Conservation (phyloP, 2,113 vertebrate genomes). For the Recurvirostra avosetta region DNA sequence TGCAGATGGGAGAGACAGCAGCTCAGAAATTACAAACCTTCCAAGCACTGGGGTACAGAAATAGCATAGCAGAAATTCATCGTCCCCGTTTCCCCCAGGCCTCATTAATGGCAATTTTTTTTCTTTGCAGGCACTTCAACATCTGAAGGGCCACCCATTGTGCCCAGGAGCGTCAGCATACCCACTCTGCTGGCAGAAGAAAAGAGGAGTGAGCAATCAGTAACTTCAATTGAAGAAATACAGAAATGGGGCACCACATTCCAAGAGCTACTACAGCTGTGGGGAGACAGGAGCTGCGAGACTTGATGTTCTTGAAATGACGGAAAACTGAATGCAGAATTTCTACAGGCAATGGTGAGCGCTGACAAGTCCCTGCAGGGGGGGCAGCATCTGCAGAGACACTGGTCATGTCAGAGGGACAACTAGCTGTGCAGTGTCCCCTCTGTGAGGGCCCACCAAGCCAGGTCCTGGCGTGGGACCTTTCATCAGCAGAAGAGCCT, state of each 20-base stretch:
- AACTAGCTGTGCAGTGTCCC: rapidly evolving
- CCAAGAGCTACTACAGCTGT: neutral
- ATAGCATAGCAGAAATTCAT: neutral
- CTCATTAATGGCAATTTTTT: neutral
- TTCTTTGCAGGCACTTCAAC: neutral
- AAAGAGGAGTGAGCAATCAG: neutral
- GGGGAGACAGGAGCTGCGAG: neutral
- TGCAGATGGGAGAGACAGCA: neutral
- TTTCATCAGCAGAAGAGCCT: neutral
- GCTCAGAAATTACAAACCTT: neutral
- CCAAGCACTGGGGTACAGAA: neutral
- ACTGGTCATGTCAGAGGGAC: neutral
- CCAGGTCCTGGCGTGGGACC: rapidly evolving
- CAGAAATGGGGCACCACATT: neutral
- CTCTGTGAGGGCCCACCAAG: rapidly evolving
- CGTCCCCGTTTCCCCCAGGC: neutral
- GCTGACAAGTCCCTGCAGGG: rapidly evolving
- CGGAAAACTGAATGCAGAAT: neutral
- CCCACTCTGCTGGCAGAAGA: neutral
- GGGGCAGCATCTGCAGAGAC: neutral
- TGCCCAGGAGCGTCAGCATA: neutral
- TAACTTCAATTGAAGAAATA: neutral
- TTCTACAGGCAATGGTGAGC: rapidly evolving
- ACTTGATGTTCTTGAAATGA: neutral
- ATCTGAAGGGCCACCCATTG: neutral